Evolutionary conservation across 2,113 vertebrate species (phyloP), one percentile per base, ranked within the genome.

Genomic region (Promerops cafer): DNA sequence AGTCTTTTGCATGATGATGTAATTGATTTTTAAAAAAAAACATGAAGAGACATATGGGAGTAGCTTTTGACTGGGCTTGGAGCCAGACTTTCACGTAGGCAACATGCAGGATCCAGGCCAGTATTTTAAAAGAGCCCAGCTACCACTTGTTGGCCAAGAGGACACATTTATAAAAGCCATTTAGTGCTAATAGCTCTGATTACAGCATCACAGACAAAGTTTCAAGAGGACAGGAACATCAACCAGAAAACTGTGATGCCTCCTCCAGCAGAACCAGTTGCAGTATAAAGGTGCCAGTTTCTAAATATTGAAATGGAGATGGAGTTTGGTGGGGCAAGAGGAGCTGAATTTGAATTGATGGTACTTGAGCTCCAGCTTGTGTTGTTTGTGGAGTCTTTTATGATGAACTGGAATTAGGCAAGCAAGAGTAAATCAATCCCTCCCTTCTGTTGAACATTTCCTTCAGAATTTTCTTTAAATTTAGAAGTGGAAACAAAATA

Each of bases 161-260:
- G 35, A 37, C 5, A 9, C 30, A 54, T 74, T 90, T 94, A 39
- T 17, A 35, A 66, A 90, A 83, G 3, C 5, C 33, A 35, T 31
- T 33, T 57, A 28, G 56, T 74, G 18, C 10, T 37, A 56, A 44
- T 23, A 89, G 8, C 7, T 68, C 42, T 40, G 42, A 71, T 70
- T 75, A 52, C 1, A 7, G 28, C 50, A 61, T 22, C 0, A 0
- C 5, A 91, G 35, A 39, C 4, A 45, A 66, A 68, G 26, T 64
- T 89, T 39, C 20, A 53, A 78, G 22, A 69, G 12, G 9, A 70
- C 15, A 44, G 20, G 39, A 79, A 57, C 5, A 63, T 30, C 54
- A 42, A 8, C 5, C 9, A 24, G 64, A 54, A 81, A 68, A 13
- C 5, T 23, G 8, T 24, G 11, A 53, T 50, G 33, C 2, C 4